These are phyloP conservation scores for Drosophila quinaria DNA, from an alignment of 2,888 invertebrate species.

Conservation along the genomic window DNA sequence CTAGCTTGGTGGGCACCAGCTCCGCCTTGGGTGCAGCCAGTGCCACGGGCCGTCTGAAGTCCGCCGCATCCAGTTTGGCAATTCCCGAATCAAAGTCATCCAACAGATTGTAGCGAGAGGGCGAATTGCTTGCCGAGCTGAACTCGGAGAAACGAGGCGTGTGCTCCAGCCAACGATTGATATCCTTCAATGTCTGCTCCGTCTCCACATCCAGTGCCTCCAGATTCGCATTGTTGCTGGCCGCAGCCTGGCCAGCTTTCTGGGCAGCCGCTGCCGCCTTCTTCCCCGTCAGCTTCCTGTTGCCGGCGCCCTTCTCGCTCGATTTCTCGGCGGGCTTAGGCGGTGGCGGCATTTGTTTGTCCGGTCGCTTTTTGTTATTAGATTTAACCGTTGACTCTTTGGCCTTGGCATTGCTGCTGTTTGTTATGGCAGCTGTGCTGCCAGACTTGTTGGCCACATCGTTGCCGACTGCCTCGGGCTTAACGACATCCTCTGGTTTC, in stretches of 20 bases:
- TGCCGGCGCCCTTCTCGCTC: slow-evolving; percentile 46
- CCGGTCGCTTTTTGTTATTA: slow-evolving; percentile 73
- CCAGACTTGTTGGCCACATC: slow-evolving; percentile 26
- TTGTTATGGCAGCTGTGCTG: slow-evolving; percentile 21
- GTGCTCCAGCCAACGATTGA: slow-evolving; percentile 95
- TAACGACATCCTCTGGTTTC: slow-evolving; percentile 10
- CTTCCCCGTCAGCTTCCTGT: slow-evolving; percentile 52
- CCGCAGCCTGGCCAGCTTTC: slow-evolving; percentile 46
- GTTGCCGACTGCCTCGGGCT: slow-evolving; percentile 19
- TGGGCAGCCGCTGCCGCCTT: slow-evolving; percentile 54
- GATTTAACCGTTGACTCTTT: slow-evolving; percentile 62
- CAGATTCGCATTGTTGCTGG: slow-evolving; percentile 86
- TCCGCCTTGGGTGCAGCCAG: slow-evolving; percentile 85
- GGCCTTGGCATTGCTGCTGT: slow-evolving; percentile 41
- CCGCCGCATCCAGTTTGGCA: slow-evolving; percentile 85
- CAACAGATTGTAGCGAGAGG: slow-evolving; percentile 88
- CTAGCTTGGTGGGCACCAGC: slow-evolving; percentile 84
- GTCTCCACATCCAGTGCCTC: slow-evolving; percentile 90
- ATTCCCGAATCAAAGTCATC: slow-evolving; percentile 88
- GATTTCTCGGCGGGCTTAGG: slow-evolving; percentile 67
- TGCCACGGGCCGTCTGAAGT: slow-evolving; percentile 86
- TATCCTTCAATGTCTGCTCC: slow-evolving; percentile 90
- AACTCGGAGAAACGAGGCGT: slow-evolving; percentile 91
- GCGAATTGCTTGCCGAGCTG: slow-evolving; percentile 92
- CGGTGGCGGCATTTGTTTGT: slow-evolving; percentile 73